Conservation (phyloP, 2,113 vertebrate genomes). For the Larimichthys polyactis region DNA sequence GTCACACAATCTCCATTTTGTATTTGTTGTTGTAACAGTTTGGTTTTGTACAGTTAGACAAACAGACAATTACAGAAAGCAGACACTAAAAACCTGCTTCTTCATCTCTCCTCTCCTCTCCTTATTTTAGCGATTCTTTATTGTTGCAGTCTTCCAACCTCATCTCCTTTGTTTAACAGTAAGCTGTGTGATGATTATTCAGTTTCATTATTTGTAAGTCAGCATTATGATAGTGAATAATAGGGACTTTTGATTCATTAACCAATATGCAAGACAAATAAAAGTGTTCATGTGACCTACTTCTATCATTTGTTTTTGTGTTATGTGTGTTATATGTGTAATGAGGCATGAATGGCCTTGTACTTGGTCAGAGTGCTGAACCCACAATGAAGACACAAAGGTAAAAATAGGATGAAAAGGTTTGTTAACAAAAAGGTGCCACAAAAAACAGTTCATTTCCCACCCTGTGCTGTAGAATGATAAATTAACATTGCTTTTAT, state of each 20-base stretch:
- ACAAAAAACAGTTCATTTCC: no score
- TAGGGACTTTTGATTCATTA: slow-evolving; percentile 47
- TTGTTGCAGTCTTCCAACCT: slow-evolving; percentile 37
- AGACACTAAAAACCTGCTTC: slow-evolving; percentile 3
- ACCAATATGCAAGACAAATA: slow-evolving; percentile 67
- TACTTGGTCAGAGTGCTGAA: no score
- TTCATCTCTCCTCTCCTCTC: slow-evolving; percentile 11
- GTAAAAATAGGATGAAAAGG: no score
- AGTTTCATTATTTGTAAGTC: slow-evolving; percentile 38
- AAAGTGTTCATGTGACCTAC: slow-evolving; percentile 60
- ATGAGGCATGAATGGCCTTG: neutral
- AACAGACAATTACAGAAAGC: neutral
- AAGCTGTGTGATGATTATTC: slow-evolving; percentile 53
- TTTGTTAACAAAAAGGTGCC: no score
- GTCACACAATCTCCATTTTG: neutral
- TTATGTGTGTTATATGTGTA: neutral
- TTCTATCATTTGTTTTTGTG: slow-evolving; percentile 20
- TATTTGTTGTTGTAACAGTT: slow-evolving; percentile 18
- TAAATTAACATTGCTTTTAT: no score
- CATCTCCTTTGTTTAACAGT: slow-evolving; percentile 44
- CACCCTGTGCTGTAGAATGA: no score
- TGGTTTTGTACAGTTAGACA: slow-evolving; percentile 35
- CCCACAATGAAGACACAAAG: no score
- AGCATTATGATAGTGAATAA: slow-evolving; percentile 48
- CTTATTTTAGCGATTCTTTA: slow-evolving; percentile 13